Percentiles rank a stretch among this genome's conserved stretches.
phyloP scores from a whole-genome alignment of 1,140 invertebrate species.

The Diachasmimorpha longicaudata region DNA sequence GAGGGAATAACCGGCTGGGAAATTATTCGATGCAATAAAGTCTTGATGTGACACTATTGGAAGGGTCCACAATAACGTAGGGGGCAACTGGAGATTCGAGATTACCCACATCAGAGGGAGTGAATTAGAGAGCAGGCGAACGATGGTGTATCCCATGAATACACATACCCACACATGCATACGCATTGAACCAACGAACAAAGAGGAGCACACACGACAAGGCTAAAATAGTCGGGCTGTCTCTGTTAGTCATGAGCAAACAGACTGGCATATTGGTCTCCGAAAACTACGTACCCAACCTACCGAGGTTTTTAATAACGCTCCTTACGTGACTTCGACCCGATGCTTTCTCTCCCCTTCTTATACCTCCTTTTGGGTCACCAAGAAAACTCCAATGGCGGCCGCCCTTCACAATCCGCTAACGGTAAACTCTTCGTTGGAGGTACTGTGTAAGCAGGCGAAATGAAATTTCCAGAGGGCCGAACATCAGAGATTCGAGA shows the following conservation, averaged over 20 bases:
- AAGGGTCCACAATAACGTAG: conserved; percentile 44
- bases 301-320: conserved; percentile 49
- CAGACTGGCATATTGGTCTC: conserved; percentile 40
- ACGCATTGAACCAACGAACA: background rate
- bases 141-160: background rate
- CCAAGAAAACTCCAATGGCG: conserved; percentile 16
- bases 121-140: conserved; percentile 16
- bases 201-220: conserved; percentile 1
- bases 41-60: conserved; percentile 33
- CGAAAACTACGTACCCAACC: conserved; percentile 40
- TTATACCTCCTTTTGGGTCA: conserved; percentile 12
- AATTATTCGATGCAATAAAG: conserved; percentile 33
- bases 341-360: conserved; percentile 7
- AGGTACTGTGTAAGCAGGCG: conserved; percentile 27
- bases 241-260: conserved; percentile 29
- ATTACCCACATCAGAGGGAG: conserved; percentile 30
- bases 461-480: conserved; percentile 32
- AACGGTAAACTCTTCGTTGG: conserved; percentile 20
- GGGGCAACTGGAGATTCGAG: conserved; percentile 38
- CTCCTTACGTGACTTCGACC: conserved; percentile 42
- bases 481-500: conserved; percentile 16
- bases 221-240: background rate
- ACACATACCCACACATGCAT: conserved; percentile 5
- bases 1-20: no score
- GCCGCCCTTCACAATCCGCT: conserved; percentile 2